Conservation (phyloP, 1,140 invertebrate genomes). For the Ruditapes philippinarum region DNA sequence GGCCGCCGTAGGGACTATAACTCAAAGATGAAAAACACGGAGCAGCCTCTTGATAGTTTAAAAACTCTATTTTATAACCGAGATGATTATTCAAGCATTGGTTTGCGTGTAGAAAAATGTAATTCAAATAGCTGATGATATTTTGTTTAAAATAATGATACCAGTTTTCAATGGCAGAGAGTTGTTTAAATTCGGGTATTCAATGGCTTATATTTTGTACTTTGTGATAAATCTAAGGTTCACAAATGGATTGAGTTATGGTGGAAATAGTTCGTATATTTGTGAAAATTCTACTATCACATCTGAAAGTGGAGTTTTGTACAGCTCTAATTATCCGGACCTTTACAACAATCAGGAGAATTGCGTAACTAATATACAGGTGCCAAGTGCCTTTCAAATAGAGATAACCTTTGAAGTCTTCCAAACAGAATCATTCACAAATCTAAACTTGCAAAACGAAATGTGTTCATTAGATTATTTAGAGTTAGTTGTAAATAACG, state of each 20-base stretch:
- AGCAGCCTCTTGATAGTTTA: no score
- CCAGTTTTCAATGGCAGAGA: slow-evolving; percentile 1
- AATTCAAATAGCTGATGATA: no score
- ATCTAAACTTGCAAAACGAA: slow-evolving; percentile 37
- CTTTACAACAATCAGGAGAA: neutral
- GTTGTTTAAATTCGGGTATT: neutral
- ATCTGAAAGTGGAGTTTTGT: neutral
- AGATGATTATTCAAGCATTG: no score
- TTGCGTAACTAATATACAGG: slow-evolving; percentile 12
- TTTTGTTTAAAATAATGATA: slow-evolving; percentile 4
- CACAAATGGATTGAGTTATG: neutral
- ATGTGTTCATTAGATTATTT: slow-evolving; percentile 52
- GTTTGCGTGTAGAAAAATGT: neutral
- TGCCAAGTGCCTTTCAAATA: slow-evolving; percentile 13
- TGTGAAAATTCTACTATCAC: slow-evolving; percentile 14
- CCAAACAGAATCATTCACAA: slow-evolving; percentile 40
- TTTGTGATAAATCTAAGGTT: neutral
- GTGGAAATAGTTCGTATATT: neutral
- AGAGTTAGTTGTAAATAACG: slow-evolving; percentile 9
- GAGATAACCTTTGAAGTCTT: slow-evolving; percentile 50
- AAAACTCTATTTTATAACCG: no score
- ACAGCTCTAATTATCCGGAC: slow-evolving; percentile 11
- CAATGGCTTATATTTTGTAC: neutral
- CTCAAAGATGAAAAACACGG: no score
- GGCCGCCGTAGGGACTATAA: no score